phyloP scores from a whole-genome alignment of 2,797 vertebrate genomes.

The Artibeus lituratus region DNA sequence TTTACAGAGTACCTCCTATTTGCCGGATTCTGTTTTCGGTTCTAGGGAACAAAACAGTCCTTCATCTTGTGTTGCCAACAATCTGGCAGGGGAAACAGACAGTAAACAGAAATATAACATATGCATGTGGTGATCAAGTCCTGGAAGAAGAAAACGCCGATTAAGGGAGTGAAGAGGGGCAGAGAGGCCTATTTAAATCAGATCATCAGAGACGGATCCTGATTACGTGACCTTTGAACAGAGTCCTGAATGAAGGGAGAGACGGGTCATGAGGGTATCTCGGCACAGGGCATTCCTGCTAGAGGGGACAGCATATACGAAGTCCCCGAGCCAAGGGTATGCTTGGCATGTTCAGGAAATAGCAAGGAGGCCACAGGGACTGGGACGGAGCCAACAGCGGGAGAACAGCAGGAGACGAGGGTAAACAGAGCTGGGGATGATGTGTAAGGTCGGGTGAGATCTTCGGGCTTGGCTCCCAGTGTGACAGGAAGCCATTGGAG shows the following conservation, averaged over 20 bases:
- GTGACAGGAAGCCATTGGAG: not conserved
- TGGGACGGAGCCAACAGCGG: not conserved
- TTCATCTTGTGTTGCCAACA: constrained; percentile 31
- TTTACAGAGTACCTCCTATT: not conserved
- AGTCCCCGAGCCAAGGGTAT: not conserved
- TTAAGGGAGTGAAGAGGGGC: not conserved
- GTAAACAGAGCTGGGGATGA: not conserved
- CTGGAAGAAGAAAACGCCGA: not conserved
- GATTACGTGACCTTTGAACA: not conserved
- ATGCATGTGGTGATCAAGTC: not conserved
- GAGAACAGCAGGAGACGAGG: not conserved
- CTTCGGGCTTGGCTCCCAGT: not conserved
- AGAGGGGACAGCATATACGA: not conserved
- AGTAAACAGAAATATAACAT: constrained; percentile 6
- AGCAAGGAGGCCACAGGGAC: not conserved
- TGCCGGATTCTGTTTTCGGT: not conserved
- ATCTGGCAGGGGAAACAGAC: constrained; percentile 7
- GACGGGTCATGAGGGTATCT: not conserved
- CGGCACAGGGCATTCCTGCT: not conserved
- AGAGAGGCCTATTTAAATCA: not conserved
- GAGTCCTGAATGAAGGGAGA: not conserved
- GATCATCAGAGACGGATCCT: not conserved
- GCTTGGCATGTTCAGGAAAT: not conserved
- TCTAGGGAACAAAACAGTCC: constrained; percentile 18
- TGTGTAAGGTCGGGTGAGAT: not conserved